A percentile compares a stretch with the other conserved stretches of the same genome.
These are phyloP conservation scores for Dicycla oo DNA, from an alignment of 2,888 invertebrate species.

Conservation along the genomic window DNA sequence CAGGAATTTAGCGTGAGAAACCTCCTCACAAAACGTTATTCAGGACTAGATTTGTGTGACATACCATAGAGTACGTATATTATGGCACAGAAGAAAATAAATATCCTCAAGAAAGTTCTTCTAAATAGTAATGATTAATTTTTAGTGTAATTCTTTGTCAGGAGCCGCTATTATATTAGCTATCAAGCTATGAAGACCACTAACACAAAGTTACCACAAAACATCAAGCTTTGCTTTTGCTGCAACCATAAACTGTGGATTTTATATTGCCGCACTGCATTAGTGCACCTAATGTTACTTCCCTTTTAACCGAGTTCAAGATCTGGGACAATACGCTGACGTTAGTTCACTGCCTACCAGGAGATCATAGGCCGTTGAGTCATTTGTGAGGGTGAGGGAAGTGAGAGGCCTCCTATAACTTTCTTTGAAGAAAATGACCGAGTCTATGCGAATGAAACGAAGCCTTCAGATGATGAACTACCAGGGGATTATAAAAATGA, in stretches of 20 bases:
- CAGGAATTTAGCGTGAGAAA: neutral
- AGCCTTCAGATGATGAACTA: neutral
- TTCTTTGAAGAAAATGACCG: conserved; percentile 12
- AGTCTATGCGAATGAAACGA: neutral
- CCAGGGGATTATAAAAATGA: conserved; percentile 1
- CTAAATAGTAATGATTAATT: no score
- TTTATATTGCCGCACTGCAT: conserved; percentile 31
- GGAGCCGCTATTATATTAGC: neutral
- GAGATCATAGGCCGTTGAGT: conserved; percentile 24
- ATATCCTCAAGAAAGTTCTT: neutral
- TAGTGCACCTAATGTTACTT: conserved; percentile 21
- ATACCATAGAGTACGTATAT: neutral
- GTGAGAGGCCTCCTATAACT: conserved; percentile 11
- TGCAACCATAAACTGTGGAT: conserved; percentile 5
- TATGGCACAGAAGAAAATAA: neutral
- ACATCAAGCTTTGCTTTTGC: neutral
- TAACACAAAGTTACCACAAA: neutral
- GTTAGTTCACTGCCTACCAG: conserved; percentile 30
- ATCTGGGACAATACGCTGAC: conserved; percentile 39
- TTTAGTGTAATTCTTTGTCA: no score
- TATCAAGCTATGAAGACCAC: neutral
- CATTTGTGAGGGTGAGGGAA: neutral
- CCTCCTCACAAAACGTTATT: neutral
- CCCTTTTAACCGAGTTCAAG: conserved; percentile 10
- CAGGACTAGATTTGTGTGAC: neutral